Evolutionary conservation across 2,113 vertebrate genomes (phyloP), one percentile per base, ranked within the genome.

Genomic region (Canis aureus): DNA sequence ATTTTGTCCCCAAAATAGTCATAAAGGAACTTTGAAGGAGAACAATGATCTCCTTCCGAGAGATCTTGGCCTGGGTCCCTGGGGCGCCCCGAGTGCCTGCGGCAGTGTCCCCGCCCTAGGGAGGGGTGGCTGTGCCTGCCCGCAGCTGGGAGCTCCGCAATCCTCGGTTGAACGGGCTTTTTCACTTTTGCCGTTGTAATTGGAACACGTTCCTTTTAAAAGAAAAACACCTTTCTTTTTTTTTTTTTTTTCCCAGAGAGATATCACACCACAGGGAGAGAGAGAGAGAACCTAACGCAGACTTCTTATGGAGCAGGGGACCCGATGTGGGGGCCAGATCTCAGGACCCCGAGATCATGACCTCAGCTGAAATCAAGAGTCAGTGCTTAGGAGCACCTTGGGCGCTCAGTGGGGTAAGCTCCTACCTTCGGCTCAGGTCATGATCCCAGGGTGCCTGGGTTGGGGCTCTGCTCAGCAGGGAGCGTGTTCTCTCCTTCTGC

Each of bases 71-170:
- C 19, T 83, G 60, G 13, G 7, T 71, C n/a, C 32, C 19, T 80
- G 32, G 19, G 43, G 55, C 19, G 19, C 67, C 13, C 25, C 53
- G 60, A 57, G 32, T 8, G 8, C 0, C 43, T 6, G 43, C 2
- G 6, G 12, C 32, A 27, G 35, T 32, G 20, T 49, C 32, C 17
- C 38, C 53, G 22, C 16, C 55, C 59, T 35, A 10, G 5, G 9
- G 22, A 11, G 17, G 17, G 3, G 32, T 32, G 4, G 43, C n/a
- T 62, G 79, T 22, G 22, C 81, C 43, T 53, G 49, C 1, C 43
- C 43, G 43, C 25, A 32, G 71, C 32, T 0, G 0, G 20, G 49
- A 83, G 22, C 13, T 9, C 0, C 0, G 17, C 11, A 7, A 8
- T 49, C 32, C 49, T 0, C 35, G 79, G 32, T 23, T 38, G 9